Percentiles rank a stretch among this genome's conserved stretches.
phyloP scores from a whole-genome alignment of 2,113 vertebrate species.

The Acanthisitta chloris region DNA sequence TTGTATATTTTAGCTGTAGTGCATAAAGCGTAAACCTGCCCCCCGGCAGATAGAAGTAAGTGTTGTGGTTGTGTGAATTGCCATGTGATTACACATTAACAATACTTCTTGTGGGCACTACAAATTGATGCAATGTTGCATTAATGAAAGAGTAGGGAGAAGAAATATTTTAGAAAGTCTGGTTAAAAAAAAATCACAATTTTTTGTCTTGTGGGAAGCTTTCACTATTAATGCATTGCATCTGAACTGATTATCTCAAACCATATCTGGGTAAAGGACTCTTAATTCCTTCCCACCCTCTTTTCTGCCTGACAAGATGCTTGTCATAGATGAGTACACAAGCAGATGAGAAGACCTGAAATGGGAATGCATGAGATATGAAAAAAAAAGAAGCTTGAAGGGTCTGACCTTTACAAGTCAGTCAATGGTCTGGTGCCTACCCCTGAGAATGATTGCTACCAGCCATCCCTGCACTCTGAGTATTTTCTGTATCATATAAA shows the following conservation, averaged over 20 bases:
- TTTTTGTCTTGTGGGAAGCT: background rate
- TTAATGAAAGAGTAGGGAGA: background rate
- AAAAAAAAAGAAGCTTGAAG: constrained; percentile 4
- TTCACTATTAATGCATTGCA: background rate
- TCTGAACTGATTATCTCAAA: background rate
- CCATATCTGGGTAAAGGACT: background rate
- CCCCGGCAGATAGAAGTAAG: background rate
- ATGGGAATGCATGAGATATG: background rate
- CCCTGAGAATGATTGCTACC: constrained; percentile 11
- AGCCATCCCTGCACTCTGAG: background rate
- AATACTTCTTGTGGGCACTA: background rate
- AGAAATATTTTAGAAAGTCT: background rate
- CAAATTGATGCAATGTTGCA: background rate
- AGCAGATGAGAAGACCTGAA: background rate
- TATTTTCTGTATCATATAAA: constrained; percentile 52
- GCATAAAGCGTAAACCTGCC: background rate
- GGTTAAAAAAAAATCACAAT: background rate
- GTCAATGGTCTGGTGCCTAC: constrained; percentile 3
- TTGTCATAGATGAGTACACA: background rate
- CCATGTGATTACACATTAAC: background rate
- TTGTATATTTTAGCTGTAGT: background rate
- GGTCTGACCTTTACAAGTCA: constrained; percentile 62
- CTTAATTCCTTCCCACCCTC: background rate
- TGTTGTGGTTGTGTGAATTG: background rate
- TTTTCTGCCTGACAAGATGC: background rate